Evolutionary conservation across 2,113 vertebrate genomes (phyloP).

Genomic region (Clarias magur): DNA sequence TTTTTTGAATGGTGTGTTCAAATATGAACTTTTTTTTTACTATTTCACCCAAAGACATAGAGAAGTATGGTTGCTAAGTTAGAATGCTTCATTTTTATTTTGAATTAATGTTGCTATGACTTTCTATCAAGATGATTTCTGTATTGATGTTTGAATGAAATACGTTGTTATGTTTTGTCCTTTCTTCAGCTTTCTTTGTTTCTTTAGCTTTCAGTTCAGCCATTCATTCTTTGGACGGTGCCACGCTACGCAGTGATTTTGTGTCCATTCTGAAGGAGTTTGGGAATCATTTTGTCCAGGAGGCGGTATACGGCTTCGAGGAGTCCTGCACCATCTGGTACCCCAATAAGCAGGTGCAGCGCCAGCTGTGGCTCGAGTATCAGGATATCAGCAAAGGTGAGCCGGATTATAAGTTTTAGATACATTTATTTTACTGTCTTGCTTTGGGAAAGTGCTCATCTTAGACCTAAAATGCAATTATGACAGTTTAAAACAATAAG

Average conservation of each 20-base stretch:
- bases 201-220: constrained; percentile 87
- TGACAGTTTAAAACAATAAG: neutral
- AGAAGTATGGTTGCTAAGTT: neutral
- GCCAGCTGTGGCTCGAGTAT: constrained; percentile 96
- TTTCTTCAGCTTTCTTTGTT: neutral
- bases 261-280: constrained; percentile 91
- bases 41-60: neutral
- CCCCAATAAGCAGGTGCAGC: constrained; percentile 94
- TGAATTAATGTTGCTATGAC: neutral
- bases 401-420: constrained; percentile 18
- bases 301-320: constrained; percentile 95
- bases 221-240: constrained; percentile 91
- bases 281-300: constrained; percentile 97
- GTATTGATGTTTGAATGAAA: neutral
- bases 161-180: neutral
- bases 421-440: neutral
- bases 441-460: neutral
- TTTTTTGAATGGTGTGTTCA: neutral
- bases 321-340: constrained; percentile 98
- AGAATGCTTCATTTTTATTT: neutral
- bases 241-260: constrained; percentile 88
- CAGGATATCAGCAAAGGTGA: constrained; percentile 98
- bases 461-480: neutral
- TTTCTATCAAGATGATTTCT: neutral
- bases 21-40: neutral